These are phyloP conservation scores for Drosophila mimetica DNA, from an alignment of 2,888 invertebrate species.

Conservation along the genomic window DNA sequence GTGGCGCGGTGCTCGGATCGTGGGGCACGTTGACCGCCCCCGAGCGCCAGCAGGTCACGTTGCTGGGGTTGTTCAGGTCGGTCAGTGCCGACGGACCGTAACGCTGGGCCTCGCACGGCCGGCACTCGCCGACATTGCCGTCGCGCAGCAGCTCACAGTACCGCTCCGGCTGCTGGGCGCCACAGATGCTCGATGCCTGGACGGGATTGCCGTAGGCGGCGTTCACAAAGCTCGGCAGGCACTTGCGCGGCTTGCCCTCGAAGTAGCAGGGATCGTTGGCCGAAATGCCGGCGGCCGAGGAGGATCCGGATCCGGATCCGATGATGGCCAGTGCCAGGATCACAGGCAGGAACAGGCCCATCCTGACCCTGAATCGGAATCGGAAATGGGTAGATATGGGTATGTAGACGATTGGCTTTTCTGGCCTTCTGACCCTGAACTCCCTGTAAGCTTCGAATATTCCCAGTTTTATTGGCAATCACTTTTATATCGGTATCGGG, in stretches of 20 bases:
- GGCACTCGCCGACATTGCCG: conserved; percentile 86
- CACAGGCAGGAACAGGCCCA: conserved; percentile 38
- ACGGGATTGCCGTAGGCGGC: conserved; percentile 97
- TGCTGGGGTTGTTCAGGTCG: conserved; percentile 98
- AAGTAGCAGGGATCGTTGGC: conserved; percentile 95
- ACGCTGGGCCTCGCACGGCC: conserved; percentile 92
- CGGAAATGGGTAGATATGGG: conserved; percentile 3
- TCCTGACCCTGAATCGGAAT: conserved; percentile 20
- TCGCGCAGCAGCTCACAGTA: conserved; percentile 88
- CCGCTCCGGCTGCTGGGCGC: conserved; percentile 90
- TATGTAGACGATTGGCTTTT: not conserved
- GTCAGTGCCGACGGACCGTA: conserved; percentile 94
- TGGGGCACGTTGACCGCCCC: conserved; percentile 90
- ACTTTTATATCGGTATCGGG: too few species aligned
- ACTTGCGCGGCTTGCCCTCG: conserved; percentile 93
- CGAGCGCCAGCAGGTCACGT: conserved; percentile 99
- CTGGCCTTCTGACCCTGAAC: not conserved
- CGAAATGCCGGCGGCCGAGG: conserved; percentile 34
- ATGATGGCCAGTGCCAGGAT: conserved; percentile 26
- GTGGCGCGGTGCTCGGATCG: conserved; percentile 90
- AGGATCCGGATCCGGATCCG: not conserved
- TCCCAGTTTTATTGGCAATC: not conserved
- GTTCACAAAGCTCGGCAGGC: conserved; percentile 99
- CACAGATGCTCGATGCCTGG: conserved; percentile 95
- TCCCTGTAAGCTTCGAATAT: not conserved